Evolutionary conservation across 2,888 invertebrate species (phyloP), one percentile per base, ranked within the genome.

Genomic region (Leucania comma): DNA sequence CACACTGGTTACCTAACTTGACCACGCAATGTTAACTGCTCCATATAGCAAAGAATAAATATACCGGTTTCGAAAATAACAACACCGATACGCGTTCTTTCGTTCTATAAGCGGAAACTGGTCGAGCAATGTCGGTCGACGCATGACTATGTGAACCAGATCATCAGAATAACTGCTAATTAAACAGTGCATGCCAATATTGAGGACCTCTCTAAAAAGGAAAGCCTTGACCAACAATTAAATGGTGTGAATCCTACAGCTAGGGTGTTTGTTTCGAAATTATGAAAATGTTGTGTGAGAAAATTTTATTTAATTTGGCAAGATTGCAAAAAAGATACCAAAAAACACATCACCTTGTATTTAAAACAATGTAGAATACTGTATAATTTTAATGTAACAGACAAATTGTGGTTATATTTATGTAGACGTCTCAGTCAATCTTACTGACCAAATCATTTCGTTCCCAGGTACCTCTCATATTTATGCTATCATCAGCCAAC

Each of bases 381-480:
- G 35, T 38, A 38, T 14, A 38, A 4, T 14, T 14, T 0, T 38
- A 14, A 14, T 3, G 38, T 38, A 14, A 14, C 4, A 38, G 14
- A 14, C 3, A 38, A 4, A 14, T 38, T 14, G 14, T 38, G 14
- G 38, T 38, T 38, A 38, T 9, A 1, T 10, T 14, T 38, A 14
- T 14, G 14, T 38, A 38, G 3, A 38, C n/a, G 9, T 1, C 22
- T 1, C 10, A 46, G n/a, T 22, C 0, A 35, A 38, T 17, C 29
- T 32, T 9, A 35, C n/a, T 82, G 1, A 72, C 5, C 9, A 10
- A 35, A 20, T 4, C 2, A 17, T 63, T 10, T 75, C 70, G 53
- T 81, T 67, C 42, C 22, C 91, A 93, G 93, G 73, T 91, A 72
- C 82, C 89, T 12, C 72, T 91, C 10, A 72, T 91, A 38, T 74